Base-by-base conservation (phyloP, 2,888 invertebrate genomes). In the Pollenia amentaria region DNA sequence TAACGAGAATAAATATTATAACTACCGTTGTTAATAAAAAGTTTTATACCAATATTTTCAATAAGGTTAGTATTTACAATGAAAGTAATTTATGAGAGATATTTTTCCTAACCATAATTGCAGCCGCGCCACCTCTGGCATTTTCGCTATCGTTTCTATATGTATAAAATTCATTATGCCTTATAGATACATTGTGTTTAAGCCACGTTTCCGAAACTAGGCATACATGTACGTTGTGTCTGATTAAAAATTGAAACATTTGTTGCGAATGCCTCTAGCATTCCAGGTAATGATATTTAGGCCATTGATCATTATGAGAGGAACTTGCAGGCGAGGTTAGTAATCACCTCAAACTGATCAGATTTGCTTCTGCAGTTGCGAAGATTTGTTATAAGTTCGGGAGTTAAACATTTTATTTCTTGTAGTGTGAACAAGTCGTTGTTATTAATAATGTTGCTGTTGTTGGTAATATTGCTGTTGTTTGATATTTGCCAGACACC, bases 41-140 rank as follows among this genome's bases (percentile, higher is more conserved):
- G 4, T 57, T 72, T 57, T 14, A 44, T 14, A 21, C 57, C 72
- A 46, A 72, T 57, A 72, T 57, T 57, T 57, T 72, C 44, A 29
- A 72, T 46, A 12, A 57, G 6, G 6, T 29, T 42, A 21, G 55
- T 57, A n/a, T 44, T 29, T 14, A 57, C 44, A 55, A 72, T 72
- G 55, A 18, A 21, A 72, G 14, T 72, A 44, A 55, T 18, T 1
- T 14, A 6, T 55, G 55, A 4, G 12, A 9, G 12, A 42, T 53
- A 21, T 70, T 55, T 44, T 70, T 70, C 4, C 46, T 46, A 21
- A 65, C 11, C 9, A 64, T 46, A 46, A 46, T 18, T 8, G 46
- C 44, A 8, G 46, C 65, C 14, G 46, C 73, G 6, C 46, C 73
- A n/a, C 72, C 72, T 72, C 44, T 72, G 6, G 11, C 10, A 4